Evolutionary conservation across 2,113 vertebrate genomes (phyloP), one percentile per base, ranked within the genome.

Genomic region (Micronycteris hirsuta): DNA sequence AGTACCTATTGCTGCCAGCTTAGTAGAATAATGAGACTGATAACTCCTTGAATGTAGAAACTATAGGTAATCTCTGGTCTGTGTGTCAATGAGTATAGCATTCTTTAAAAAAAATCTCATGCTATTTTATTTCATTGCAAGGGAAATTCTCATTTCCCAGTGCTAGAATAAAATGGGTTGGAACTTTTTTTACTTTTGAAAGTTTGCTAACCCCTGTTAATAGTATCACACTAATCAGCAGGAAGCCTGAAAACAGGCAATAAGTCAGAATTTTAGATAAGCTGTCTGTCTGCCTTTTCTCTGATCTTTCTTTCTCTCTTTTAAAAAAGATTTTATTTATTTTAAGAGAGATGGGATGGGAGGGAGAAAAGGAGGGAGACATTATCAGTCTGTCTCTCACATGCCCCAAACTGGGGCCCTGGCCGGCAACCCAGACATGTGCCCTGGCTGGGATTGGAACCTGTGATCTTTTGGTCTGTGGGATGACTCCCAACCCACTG

Each of bases 181-280:
- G 14, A 90, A 28, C 45, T 87, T 93, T 58, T 92, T 94, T 90
- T 92, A 63, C 33, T 89, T 81, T 88, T 94, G 49, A 71, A 77
- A 95, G 67, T 82, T 91, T 93, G 71, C 43, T 84, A 58, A 89
- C 38, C 22, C 11, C 38, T 83, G 0, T 93, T 95, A 93, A 54
- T 96, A 82, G 84, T 71, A 63, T 73, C 67, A 28, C 2, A 56
- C 3, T 56, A 82, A 26, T 70, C 36, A 87, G 24, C 15, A 68
- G 47, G 41, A 47, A 96, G 58, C 45, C 63, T 76, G 43, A 93
- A 83, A 92, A 80, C 13, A 77, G 78, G 36, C 36, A 92, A 15
- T 92, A 47, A 63, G 38, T 82, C 58, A 49, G 76, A 84, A 93
- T 81, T 97, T 94, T 71, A 67, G 38, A 5, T 82, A 77, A 83